A percentile compares a stretch with the other conserved stretches of the same genome.
Conservation (phyloP, 2,888 invertebrate genomes). For the Oligia fasciuncula region DNA sequence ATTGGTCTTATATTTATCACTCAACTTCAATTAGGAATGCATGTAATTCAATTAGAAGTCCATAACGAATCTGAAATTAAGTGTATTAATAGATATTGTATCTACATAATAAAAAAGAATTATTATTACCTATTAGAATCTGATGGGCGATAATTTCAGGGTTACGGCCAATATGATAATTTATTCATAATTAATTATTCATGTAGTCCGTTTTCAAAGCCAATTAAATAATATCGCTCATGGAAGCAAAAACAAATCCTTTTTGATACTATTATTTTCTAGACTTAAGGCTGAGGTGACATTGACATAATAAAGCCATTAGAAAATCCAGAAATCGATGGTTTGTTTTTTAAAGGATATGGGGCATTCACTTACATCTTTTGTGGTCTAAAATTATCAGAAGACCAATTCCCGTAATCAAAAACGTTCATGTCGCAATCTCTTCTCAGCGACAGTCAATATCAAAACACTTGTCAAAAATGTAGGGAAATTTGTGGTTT, state of each 20-base stretch:
- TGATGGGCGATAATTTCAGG: conserved; percentile 14
- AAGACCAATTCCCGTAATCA: not conserved
- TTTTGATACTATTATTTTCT: conserved; percentile 24
- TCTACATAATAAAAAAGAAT: not conserved
- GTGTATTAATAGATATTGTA: not conserved
- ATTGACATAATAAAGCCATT: not conserved
- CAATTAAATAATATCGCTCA: not conserved
- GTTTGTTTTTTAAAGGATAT: not conserved
- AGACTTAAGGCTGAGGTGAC: not conserved
- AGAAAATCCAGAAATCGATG: not conserved
- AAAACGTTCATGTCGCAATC: not conserved
- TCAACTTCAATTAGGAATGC: not conserved
- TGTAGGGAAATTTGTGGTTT: not conserved
- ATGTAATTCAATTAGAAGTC: not conserved
- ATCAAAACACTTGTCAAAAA: not conserved
- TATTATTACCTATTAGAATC: not conserved
- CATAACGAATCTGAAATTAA: not conserved
- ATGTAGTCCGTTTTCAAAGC: conserved; percentile 14
- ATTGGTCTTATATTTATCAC: conserved; percentile 12
- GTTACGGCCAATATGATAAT: conserved; percentile 19
- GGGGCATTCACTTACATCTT: not conserved
- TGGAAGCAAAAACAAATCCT: conserved; percentile 4
- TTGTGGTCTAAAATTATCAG: not conserved
- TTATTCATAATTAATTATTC: conserved; percentile 31
- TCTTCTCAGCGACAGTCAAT: not conserved